Percentiles rank a stretch among this genome's conserved stretches.
These are phyloP conservation scores for Hirtodrosophila duncani DNA, from an alignment of 2,888 invertebrate genomes.

Conservation along the genomic window DNA sequence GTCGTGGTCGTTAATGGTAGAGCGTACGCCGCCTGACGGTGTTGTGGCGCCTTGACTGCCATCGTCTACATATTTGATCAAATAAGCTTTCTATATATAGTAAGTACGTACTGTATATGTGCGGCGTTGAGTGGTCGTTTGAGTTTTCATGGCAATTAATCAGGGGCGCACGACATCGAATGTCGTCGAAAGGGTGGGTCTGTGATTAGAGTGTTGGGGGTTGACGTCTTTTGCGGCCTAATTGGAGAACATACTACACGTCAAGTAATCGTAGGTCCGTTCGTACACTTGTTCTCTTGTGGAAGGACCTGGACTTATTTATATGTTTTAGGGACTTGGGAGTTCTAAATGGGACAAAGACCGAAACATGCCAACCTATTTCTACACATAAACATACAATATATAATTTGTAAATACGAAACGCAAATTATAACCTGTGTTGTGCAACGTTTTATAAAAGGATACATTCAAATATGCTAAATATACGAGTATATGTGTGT, in stretches of 20 bases:
- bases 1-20: too few species aligned
- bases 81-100: too few species aligned
- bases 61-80: too few species aligned
- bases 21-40: too few species aligned
- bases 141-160: too few species aligned
- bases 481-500: neutral
- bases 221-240: constrained; percentile 23
- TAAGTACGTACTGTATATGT: too few species aligned
- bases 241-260: constrained; percentile 24
- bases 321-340: neutral
- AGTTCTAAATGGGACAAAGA: neutral
- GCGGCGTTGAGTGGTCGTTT: too few species aligned
- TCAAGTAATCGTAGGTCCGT: constrained; percentile 15
- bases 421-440: constrained; percentile 16
- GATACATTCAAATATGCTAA: constrained; percentile 9
- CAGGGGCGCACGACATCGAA: too few species aligned
- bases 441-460: constrained; percentile 16
- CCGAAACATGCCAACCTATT: constrained; percentile 7
- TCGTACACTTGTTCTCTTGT: constrained; percentile 6
- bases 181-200: neutral
- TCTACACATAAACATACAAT: neutral
- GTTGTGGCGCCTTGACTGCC: too few species aligned
- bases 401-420: constrained; percentile 19
- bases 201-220: constrained; percentile 9
- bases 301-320: neutral